These are phyloP conservation scores for Bombycilla garrulus DNA, from an alignment of 2,113 vertebrate species.

Conservation along the genomic window DNA sequence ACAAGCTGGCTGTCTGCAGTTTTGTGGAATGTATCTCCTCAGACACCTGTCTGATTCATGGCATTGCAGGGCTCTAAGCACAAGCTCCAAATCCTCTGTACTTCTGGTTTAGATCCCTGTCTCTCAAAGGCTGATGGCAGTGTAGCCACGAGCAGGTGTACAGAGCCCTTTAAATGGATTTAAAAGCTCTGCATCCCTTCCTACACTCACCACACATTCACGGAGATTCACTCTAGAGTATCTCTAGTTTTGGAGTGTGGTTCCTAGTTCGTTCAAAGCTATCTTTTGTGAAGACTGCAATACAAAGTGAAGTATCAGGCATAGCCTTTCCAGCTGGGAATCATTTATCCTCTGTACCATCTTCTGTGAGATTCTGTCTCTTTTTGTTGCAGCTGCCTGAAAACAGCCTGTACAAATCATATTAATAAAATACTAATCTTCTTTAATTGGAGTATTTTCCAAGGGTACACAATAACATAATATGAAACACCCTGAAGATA, in stretches of 20 bases:
- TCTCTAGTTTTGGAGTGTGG: neutral
- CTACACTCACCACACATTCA: neutral
- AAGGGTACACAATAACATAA: neutral
- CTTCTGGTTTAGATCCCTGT: neutral
- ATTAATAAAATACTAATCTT: neutral
- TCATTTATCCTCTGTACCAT: neutral
- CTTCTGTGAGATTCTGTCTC: neutral
- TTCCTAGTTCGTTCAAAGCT: neutral
- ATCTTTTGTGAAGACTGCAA: neutral
- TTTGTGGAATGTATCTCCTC: neutral
- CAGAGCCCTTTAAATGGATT: neutral
- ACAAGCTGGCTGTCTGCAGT: neutral
- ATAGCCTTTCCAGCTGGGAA: neutral
- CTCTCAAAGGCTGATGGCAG: neutral
- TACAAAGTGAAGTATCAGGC: neutral
- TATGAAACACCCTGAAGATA: neutral
- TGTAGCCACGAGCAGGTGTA: neutral
- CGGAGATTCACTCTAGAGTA: neutral
- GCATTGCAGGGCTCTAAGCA: neutral
- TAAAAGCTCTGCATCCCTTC: neutral
- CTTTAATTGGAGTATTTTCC: neutral
- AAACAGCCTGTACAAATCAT: neutral
- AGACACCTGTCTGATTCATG: neutral
- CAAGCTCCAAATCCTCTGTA: neutral
- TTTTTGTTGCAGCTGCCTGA: neutral